Evolutionary conservation across 2,888 invertebrate genomes (phyloP), one percentile per base, ranked within the genome.

Genomic region (Hirtodrosophila alboralis): DNA sequence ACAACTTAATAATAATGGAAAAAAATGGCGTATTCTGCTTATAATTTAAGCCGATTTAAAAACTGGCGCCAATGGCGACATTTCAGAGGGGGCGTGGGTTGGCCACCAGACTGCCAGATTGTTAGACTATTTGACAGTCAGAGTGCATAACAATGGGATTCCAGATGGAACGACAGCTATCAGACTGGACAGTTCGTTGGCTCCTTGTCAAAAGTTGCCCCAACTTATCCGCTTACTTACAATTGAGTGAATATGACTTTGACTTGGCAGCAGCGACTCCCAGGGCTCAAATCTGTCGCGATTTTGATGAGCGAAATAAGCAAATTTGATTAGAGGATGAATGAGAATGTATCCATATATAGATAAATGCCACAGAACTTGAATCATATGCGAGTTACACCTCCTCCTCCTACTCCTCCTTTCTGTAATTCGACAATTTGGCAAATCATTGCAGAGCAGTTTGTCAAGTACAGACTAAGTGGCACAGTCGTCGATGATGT

Each of bases 11-110:
- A 66, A 81, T 84, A 76, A 79, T 78, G 60, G n/a, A n/a, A 61
- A 74, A 67, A 73, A 74, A 71, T 59, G 34, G 58, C 69, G 57
- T 47, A 62, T 58, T 64, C 53, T 45, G 62, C 65, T 61, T 68
- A 79, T 70, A 73, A 61, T 75, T 79, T 85, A 81, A 85, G 76
- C 84, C 84, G 80, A 79, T 85, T 85, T 74, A 64, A 85, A 73
- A 73, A 63, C 76, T 64, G 78, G 86, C 86, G 86, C 86, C 81
- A 74, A 64, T 49, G 38, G 23, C 16, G 57, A 56, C 38, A 12
- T 28, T 10, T 10, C n/a, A n/a, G 30, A 26, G 45, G 7, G 44
- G 40, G 49, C 65, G 79, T 75, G 71, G 65, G 75, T 21, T 54
- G 49, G n/a, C n/a, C n/a, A n/a, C 27, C 48, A 54, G 45, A 41